A percentile compares a stretch with the other conserved stretches of the same genome.
Conservation (phyloP, 64 coral and sea anemone genomes). For the Trachythela sp. region DNA sequence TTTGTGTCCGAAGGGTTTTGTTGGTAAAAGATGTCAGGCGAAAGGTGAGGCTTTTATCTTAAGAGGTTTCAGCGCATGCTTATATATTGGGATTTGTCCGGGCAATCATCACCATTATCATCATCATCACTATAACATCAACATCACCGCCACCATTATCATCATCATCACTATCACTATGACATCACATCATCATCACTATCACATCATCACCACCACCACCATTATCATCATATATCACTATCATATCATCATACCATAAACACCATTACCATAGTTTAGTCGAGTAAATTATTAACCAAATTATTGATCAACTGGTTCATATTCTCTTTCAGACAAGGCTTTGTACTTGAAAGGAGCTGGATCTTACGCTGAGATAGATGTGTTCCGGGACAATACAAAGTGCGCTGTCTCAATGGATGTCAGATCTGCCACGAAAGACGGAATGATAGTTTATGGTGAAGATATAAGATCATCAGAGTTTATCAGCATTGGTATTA, state of each 20-base stretch:
- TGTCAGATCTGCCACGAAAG: background rate
- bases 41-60: background rate
- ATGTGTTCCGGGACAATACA: background rate
- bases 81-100: no score
- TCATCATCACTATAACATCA: no score
- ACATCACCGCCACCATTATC: no score
- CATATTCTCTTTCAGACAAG: background rate
- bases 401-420: background rate
- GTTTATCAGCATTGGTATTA: background rate
- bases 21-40: conserved; percentile 3
- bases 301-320: background rate
- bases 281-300: background rate
- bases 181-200: no score
- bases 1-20: background rate
- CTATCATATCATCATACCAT: background rate
- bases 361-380: background rate
- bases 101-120: no score
- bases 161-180: no score
- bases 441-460: conserved; percentile 13
- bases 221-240: no score
- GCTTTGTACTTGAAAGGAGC: background rate
- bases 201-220: background rate
- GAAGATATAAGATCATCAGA: background rate
- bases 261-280: background rate
- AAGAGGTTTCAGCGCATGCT: no score